Base-by-base conservation (phyloP, 2,113 vertebrate species). In the Macquaria australasica region DNA sequence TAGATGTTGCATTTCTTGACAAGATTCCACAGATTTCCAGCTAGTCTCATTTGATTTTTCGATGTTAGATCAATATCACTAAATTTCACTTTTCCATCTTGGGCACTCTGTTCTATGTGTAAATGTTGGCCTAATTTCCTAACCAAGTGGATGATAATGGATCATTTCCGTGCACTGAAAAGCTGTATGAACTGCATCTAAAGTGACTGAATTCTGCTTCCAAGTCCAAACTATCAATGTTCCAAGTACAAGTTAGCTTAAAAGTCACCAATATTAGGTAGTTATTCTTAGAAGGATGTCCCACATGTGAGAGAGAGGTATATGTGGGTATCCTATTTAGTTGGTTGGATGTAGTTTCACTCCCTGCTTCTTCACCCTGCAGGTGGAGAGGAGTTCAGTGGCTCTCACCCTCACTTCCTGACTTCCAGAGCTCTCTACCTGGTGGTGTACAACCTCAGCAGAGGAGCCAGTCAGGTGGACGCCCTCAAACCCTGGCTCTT, bases 401-500 rank as follows among this genome's bases (percentile, higher is more conserved):
- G 97, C 67, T 97, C 96, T 11, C 96, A 99, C 39, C 96, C 97
- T 34, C 97, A 99, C 87, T 99, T 99, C 90, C 97, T 99, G 96
- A 98, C 97, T 0, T 96, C 96, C 68, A 95, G 97, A 80, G 97
- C 98, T 5, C 92, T 99, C 6, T 99, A 99, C 90, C 95, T 99
- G 66, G 97, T 98, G 62, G 97, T 99, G 58, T 99, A 97, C 83
- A 95, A 99, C 91, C 94, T 98, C 83, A 99, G 98, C 93, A 98
- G 97, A 92, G 98, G 98, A 82, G 93, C 93, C 73, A 88, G 94
- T 39, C 97, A 98, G 88, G 96, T 99, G 82, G 97, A 99, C 31
- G 94, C 96, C 37, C 96, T 99, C 92, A 99, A 98, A 83, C 98
- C 97, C 0, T 99, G 98, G 98, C 97, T 99, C 77, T 99, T 99